Evolutionary conservation across 2,888 invertebrate genomes (phyloP).

Genomic region (Apantesis nais): DNA sequence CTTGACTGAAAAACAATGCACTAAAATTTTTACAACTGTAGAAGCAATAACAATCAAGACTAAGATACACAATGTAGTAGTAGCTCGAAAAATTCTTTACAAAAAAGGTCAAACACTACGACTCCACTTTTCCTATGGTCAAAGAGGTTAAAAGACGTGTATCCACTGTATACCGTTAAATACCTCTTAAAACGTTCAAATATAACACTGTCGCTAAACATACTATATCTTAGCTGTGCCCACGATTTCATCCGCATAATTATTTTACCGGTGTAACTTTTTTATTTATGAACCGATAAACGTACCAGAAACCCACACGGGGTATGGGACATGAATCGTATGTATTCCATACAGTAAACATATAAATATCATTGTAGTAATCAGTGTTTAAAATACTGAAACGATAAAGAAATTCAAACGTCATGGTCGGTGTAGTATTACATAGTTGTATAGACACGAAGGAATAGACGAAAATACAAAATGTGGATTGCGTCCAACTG

Average conservation of each 20-base stretch:
- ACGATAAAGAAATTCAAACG: conserved; percentile 29
- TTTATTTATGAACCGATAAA: too few species aligned
- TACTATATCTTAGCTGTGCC: too few species aligned
- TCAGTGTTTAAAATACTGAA: neutral
- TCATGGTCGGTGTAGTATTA: conserved; percentile 24
- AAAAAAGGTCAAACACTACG: neutral
- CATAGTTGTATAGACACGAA: conserved; percentile 23
- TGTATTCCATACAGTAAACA: neutral
- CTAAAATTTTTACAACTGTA: neutral
- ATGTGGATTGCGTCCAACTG: conserved; percentile 4
- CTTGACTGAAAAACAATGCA: neutral
- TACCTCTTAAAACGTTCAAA: neutral
- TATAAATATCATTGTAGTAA: neutral
- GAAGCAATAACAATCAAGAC: neutral
- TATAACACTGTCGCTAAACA: neutral
- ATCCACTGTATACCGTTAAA: neutral
- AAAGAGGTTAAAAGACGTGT: neutral
- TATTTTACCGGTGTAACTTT: too few species aligned
- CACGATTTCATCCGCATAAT: too few species aligned
- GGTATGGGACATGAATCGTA: neutral
- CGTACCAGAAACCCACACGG: neutral
- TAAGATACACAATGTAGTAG: neutral
- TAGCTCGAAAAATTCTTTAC: neutral
- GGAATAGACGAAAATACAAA: conserved; percentile 26
- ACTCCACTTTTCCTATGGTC: neutral